Base-by-base conservation (phyloP, 2,888 invertebrate species). In the Hypselothyrea guttata region DNA sequence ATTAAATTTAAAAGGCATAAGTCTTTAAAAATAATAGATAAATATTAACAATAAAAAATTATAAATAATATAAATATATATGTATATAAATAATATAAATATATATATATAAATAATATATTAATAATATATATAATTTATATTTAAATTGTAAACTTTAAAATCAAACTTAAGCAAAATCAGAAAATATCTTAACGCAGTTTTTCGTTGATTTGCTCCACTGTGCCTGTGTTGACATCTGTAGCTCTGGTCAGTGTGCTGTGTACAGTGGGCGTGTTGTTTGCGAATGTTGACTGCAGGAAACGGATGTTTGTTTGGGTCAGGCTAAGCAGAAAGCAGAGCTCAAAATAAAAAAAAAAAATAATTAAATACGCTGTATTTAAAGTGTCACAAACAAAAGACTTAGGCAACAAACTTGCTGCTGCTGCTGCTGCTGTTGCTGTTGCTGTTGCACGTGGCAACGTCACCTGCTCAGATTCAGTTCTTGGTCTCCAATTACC, bases 291-390 rank as follows among this genome's bases (percentile, higher is more conserved):
- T 69, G 69, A 59, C 46, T 60, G 60, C 73, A 82, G 78, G 83
- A 79, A 79, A 75, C 78, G 78, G 83, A 79, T 82, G 79, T 79
- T 79, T 79, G 73, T 66, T 75, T 82, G 72, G 78, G 72, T 63
- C 75, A 72, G 59, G 22, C 3, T 62, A 53, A 58, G 34, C 48
- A 34, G 38, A n/a, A 15, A 30, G 30, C 31, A 45, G 27, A 30
- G 33, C 35, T 37, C 31, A 40, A 71, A 82, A 82, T 67, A 68
- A 68, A n/a, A n/a, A n/a, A n/a, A n/a, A n/a, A n/a, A n/a, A n/a
- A n/a, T n/a, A n/a, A n/a, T n/a, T n/a, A n/a, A n/a, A n/a, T n/a
- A n/a, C n/a, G 22, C 22, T 22, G 22, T 22, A 5, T 22, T 22
- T 4, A 22, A 22, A 22, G 22, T 22, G 22, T 22, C 22, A 22